Evolutionary conservation across 2,113 vertebrate species (phyloP), one percentile per base, ranked within the genome.

Genomic region (Nothocercus nigrocapillus): DNA sequence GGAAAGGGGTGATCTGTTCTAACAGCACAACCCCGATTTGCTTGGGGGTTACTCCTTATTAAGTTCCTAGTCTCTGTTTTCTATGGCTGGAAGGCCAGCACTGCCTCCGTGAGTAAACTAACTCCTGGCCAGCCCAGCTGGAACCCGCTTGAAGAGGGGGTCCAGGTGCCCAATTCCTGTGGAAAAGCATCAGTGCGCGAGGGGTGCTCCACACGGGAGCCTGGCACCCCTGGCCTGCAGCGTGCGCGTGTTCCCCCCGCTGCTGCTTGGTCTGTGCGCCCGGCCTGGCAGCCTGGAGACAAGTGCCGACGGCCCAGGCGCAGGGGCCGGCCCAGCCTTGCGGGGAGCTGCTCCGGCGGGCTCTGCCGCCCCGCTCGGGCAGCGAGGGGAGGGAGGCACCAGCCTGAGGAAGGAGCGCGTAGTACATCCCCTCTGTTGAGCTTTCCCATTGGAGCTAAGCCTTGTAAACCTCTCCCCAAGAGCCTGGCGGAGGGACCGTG

Each of bases 51-150:
- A 19, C 64, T 90, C 80, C 42, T 40, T 82, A 51, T n/a, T 83
- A 64, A 93, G 63, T 69, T 72, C 59, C 61, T 94, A 28, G 18
- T 94, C 85, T 21, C 47, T 91, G n/a, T 45, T 91, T 90, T 74
- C 74, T 51, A 34, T 0, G 1, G 47, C 19, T 70, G 32, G 72
- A 83, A 83, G 40, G 73, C n/a, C 63, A 92, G 64, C 36, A 45
- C 27, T 67, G 40, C 51, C 63, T 83, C 40, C 15, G 4, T 3
- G 45, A 93, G 58, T 25, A 51, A 75, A 16, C 66, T 54, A 81
- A 49, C 24, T 24, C 7, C 11, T 58, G 63, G 42, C 16, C 40
- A 87, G 69, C 66, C 45, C 47, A 5, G 22, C 59, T 62, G 53
- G 27, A 51, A 64, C 61, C 54, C 32, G 54, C 54, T 49, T 47